phyloP scores from a whole-genome alignment of 2,797 vertebrate species.

The Halcyon leucocephala region DNA sequence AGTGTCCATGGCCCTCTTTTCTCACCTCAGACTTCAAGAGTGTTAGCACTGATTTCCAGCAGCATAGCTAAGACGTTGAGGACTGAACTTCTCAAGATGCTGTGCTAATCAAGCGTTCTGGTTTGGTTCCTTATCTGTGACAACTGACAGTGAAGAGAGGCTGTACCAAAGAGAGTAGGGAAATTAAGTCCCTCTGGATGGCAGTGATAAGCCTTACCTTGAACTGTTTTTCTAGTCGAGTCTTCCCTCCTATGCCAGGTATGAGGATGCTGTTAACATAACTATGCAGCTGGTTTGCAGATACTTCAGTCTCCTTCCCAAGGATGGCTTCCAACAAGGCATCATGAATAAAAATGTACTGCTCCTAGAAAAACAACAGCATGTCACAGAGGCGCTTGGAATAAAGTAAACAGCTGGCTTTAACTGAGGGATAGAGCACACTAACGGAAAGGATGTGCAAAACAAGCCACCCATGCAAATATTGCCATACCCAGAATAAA shows the following conservation, averaged over 20 bases:
- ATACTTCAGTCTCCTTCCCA: conserved; percentile 94
- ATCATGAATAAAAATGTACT: conserved; percentile 99
- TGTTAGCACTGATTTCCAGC: not conserved
- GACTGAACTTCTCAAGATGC: not conserved
- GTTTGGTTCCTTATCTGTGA: not conserved
- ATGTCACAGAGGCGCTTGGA: not conserved
- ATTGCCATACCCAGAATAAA: not conserved
- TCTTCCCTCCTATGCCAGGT: conserved; percentile 89
- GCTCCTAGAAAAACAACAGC: conserved; percentile 83
- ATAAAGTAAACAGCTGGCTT: not conserved
- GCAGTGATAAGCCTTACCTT: conserved; percentile 81
- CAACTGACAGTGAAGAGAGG: not conserved
- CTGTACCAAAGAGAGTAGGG: not conserved
- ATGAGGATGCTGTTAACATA: conserved; percentile 96
- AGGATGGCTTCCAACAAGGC: conserved; percentile 97
- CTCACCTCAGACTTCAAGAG: not conserved
- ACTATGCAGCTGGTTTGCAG: conserved; percentile 91
- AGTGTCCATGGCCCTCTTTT: not conserved
- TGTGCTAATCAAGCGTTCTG: not conserved
- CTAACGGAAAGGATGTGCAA: not conserved
- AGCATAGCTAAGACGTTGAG: not conserved
- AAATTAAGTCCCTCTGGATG: not conserved
- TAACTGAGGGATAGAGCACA: not conserved
- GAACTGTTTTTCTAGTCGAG: conserved; percentile 95
- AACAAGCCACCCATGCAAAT: not conserved